These are phyloP conservation scores for Neocloeon triangulifer DNA, from an alignment of 1,140 invertebrate species.

Conservation along the genomic window DNA sequence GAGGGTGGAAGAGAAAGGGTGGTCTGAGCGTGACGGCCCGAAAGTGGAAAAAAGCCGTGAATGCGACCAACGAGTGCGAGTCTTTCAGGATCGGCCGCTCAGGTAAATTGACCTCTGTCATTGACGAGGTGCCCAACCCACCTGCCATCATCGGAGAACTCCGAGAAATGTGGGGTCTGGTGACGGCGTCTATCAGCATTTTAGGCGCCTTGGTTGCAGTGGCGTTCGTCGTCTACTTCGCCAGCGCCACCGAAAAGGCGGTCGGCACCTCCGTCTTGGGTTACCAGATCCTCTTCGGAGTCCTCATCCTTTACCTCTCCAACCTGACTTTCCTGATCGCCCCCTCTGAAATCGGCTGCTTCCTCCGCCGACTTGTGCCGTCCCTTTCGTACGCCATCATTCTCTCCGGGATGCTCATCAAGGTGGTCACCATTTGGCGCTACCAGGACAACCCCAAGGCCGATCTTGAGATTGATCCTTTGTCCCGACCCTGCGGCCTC, in stretches of 20 bases:
- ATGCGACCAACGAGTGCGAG: too few species aligned
- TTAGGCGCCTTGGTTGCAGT: constrained; percentile 16
- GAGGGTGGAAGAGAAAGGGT: too few species aligned
- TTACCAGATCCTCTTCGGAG: constrained; percentile 21
- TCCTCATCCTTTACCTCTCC: constrained; percentile 20
- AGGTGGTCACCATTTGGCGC: too few species aligned
- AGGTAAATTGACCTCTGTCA: too few species aligned
- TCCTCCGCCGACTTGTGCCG: constrained; percentile 18
- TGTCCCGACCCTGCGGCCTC: too few species aligned
- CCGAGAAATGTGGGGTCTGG: constrained; percentile 18
- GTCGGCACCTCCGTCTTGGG: constrained; percentile 23
- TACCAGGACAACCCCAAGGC: too few species aligned
- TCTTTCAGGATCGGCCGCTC: too few species aligned
- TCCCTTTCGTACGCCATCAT: constrained; percentile 21
- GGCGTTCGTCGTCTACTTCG: constrained; percentile 21
- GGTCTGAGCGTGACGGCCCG: too few species aligned
- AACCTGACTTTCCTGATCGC: constrained; percentile 24
- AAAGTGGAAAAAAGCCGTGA: too few species aligned
- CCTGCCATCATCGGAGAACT: constrained; percentile 16
- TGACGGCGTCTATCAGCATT: constrained; percentile 9
- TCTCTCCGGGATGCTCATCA: constrained; percentile 22
- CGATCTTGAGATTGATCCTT: too few species aligned
- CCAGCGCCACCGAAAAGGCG: constrained; percentile 19
- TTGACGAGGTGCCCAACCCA: constrained; percentile 12
- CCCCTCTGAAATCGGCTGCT: constrained; percentile 19